Evolutionary conservation across 1,140 invertebrate genomes (phyloP).

Genomic region (Danaus melanippus): DNA sequence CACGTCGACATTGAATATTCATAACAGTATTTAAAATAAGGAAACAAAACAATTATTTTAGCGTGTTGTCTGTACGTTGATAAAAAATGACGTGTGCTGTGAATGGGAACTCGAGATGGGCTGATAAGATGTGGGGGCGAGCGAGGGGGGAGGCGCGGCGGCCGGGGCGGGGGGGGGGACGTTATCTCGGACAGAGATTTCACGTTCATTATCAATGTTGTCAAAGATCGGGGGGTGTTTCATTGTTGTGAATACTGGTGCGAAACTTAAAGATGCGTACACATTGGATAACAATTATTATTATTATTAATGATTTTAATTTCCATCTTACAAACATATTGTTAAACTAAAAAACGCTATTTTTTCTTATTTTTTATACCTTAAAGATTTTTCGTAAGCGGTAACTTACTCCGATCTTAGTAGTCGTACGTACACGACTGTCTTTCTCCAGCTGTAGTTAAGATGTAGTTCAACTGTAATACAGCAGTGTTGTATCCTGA

Average conservation of each 20-base stretch:
- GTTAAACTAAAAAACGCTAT: no score
- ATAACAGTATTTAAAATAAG: neutral
- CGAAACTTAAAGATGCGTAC: slow-evolving; percentile 19
- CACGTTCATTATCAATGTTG: slow-evolving; percentile 55
- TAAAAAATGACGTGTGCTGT: slow-evolving; percentile 41
- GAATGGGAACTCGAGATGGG: slow-evolving; percentile 31
- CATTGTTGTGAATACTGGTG: slow-evolving; percentile 23
- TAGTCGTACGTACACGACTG: no score
- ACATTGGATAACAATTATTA: no score
- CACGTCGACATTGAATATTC: neutral
- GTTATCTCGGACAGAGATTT: slow-evolving; percentile 51
- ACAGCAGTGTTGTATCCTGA: no score
- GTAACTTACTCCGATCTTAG: no score
- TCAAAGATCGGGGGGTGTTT: slow-evolving; percentile 23
- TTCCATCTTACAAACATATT: no score
- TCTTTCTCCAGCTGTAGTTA: no score
- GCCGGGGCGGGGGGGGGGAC: slow-evolving; percentile 21
- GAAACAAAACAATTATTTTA: slow-evolving; percentile 1
- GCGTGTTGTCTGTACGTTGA: slow-evolving; percentile 19
- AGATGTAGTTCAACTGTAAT: no score
- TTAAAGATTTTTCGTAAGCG: no score
- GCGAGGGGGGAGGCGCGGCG: slow-evolving; percentile 13
- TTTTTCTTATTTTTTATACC: no score
- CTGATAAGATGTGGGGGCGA: slow-evolving; percentile 28
- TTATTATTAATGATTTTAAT: no score